Conservation (phyloP, 2,888 invertebrate genomes). For the Euspilapteryx auroguttella region DNA sequence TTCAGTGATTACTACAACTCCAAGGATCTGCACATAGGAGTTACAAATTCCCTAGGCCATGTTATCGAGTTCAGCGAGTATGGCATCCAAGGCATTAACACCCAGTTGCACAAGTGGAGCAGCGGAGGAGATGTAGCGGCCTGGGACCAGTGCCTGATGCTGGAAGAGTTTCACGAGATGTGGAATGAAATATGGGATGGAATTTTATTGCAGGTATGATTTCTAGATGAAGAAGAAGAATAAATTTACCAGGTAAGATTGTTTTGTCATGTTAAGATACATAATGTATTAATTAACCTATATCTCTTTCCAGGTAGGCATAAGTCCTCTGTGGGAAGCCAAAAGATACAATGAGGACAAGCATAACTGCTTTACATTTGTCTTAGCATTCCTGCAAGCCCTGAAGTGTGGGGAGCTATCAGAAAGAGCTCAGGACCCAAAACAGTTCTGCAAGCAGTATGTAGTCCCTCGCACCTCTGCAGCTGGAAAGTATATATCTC, state of each 20-base stretch:
- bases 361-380: constrained; percentile 87
- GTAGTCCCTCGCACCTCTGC: constrained; percentile 80
- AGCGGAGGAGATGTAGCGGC: constrained; percentile 53
- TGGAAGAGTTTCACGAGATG: constrained; percentile 69
- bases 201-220: constrained; percentile 60
- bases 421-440: constrained; percentile 67
- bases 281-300: too few species aligned
- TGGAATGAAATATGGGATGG: constrained; percentile 81
- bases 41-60: constrained; percentile 78
- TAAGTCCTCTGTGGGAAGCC: constrained; percentile 66
- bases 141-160: constrained; percentile 71
- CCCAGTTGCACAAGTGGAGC: constrained; percentile 67
- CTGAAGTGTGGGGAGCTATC: constrained; percentile 73
- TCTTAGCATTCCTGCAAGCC: constrained; percentile 74
- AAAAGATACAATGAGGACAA: constrained; percentile 73
- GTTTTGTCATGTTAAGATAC: constrained; percentile 1
- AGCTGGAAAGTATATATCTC: constrained; percentile 82
- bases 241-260: too few species aligned
- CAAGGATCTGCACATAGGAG: constrained; percentile 87
- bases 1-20: constrained; percentile 79
- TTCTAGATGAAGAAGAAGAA: too few species aligned
- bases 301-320: constrained; percentile 33
- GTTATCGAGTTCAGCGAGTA: constrained; percentile 84
- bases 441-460: constrained; percentile 77
- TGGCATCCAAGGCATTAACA: constrained; percentile 64